A percentile compares a stretch with the other conserved stretches of the same genome.
Conservation (phyloP, 2,888 invertebrate species). For the Quadriops clusia region DNA sequence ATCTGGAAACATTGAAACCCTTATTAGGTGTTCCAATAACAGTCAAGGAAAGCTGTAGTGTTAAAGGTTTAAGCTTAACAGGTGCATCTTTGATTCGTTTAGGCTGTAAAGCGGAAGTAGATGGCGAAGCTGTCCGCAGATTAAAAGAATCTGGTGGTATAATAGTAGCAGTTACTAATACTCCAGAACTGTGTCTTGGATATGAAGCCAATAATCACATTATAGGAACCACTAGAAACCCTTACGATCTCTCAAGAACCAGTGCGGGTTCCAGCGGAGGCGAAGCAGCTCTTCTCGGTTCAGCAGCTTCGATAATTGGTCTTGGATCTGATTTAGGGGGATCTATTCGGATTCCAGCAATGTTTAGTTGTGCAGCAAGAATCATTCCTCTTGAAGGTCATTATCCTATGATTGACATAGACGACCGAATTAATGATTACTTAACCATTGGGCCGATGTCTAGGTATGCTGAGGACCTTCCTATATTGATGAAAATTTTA, state of each 20-base stretch:
- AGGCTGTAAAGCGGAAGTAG: constrained; percentile 35
- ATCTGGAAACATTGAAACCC: constrained; percentile 40
- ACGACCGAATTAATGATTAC: constrained; percentile 39
- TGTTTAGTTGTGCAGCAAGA: constrained; percentile 68
- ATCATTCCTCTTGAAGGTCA: constrained; percentile 47
- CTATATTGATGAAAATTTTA: constrained; percentile 51
- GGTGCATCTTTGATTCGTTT: constrained; percentile 26
- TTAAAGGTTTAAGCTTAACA: constrained; percentile 45
- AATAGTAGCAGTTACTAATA: constrained; percentile 49
- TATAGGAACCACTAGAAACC: constrained; percentile 49
- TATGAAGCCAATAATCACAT: constrained; percentile 48
- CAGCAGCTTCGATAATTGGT: constrained; percentile 71
- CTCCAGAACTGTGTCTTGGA: constrained; percentile 50
- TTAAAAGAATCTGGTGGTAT: constrained; percentile 48
- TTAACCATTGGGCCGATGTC: constrained; percentile 62
- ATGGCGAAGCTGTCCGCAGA: constrained; percentile 40
- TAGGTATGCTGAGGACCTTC: constrained; percentile 66
- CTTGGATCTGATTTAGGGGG: constrained; percentile 81
- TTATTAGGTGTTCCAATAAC: constrained; percentile 73
- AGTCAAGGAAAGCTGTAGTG: constrained; percentile 66
- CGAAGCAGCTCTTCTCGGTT: constrained; percentile 54
- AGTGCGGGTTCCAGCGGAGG: constrained; percentile 55
- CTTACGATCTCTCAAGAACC: constrained; percentile 46
- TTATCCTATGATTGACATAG: constrained; percentile 40
- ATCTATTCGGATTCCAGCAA: constrained; percentile 72